These are phyloP conservation scores for Agrypnus murinus DNA, from an alignment of 2,888 invertebrate genomes.

Conservation along the genomic window DNA sequence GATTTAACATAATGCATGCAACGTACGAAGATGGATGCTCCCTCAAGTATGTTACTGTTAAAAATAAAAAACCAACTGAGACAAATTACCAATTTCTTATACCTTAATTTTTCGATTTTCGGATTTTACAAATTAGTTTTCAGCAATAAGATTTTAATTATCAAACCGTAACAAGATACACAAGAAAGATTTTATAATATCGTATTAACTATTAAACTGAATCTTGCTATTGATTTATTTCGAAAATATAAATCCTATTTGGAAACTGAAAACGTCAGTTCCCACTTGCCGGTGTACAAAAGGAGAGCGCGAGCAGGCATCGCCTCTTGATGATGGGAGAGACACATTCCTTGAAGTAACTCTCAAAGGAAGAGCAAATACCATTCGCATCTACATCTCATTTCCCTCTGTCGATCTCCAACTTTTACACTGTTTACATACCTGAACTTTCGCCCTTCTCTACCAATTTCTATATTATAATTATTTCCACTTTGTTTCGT, in stretches of 20 bases:
- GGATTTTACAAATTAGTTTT: no score
- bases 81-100: no score
- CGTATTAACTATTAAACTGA: no score
- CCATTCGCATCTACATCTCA: slow-evolving; percentile 43
- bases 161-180: no score
- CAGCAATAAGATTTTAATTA: no score
- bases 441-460: slow-evolving; percentile 29
- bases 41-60: no score
- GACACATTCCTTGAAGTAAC: slow-evolving; percentile 31
- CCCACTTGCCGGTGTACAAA: slow-evolving; percentile 25
- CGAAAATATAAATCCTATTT: slow-evolving; percentile 18
- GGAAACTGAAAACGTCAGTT: slow-evolving; percentile 5
- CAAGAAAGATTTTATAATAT: no score
- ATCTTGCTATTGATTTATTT: slow-evolving; percentile 34
- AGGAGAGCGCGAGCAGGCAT: slow-evolving; percentile 5
- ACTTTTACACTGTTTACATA: slow-evolving; percentile 35
- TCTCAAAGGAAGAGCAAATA: slow-evolving; percentile 45
- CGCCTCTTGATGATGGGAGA: slow-evolving; percentile 19
- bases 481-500: slow-evolving; percentile 27
- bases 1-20: no score
- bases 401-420: slow-evolving; percentile 38
- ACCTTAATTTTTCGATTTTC: no score
- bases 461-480: slow-evolving; percentile 32
- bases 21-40: no score
- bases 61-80: no score